Percentiles rank a stretch among this genome's conserved stretches.
Evolutionary conservation across 2,113 vertebrate genomes (phyloP).

Genomic region (Quiscalus mexicanus): DNA sequence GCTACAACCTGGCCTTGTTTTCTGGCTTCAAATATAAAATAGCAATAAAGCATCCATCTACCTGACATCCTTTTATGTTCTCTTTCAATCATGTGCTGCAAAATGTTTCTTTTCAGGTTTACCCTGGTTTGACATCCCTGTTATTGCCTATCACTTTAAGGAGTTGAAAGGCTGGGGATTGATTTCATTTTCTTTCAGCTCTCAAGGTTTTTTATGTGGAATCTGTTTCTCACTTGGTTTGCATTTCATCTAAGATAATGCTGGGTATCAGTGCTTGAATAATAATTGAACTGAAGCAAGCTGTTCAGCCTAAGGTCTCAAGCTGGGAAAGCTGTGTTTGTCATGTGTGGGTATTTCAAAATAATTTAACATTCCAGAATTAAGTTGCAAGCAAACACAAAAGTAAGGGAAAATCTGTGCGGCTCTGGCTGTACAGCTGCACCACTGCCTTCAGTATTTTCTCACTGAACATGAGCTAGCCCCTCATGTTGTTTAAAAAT

Average conservation of each 20-base stretch:
- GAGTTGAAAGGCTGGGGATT: constrained; percentile 46
- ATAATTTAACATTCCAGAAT: constrained; percentile 7
- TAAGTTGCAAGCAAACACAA: background rate
- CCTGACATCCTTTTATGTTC: constrained; percentile 74
- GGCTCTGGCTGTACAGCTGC: background rate
- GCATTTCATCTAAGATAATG: constrained; percentile 55
- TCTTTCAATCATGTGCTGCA: constrained; percentile 62
- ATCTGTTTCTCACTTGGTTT: constrained; percentile 58
- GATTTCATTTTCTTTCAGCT: constrained; percentile 70
- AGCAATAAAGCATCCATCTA: constrained; percentile 71
- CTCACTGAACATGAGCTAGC: background rate
- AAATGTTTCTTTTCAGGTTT: constrained; percentile 60
- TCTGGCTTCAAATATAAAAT: constrained; percentile 73
- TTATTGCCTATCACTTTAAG: constrained; percentile 69
- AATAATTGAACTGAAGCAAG: constrained; percentile 56
- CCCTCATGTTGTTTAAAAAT: background rate
- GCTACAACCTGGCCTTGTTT: constrained; percentile 69
- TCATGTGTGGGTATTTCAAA: background rate
- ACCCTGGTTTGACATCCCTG: constrained; percentile 64
- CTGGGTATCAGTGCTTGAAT: constrained; percentile 45
- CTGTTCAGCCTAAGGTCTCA: constrained; percentile 44
- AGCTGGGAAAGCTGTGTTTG: constrained; percentile 34
- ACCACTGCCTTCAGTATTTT: background rate
- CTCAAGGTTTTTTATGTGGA: constrained; percentile 16
- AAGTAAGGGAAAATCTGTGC: background rate